Percentiles rank a stretch among this genome's conserved stretches.
Conservation (phyloP, 2,797 vertebrate genomes). For the Sebastes steindachneri region DNA sequence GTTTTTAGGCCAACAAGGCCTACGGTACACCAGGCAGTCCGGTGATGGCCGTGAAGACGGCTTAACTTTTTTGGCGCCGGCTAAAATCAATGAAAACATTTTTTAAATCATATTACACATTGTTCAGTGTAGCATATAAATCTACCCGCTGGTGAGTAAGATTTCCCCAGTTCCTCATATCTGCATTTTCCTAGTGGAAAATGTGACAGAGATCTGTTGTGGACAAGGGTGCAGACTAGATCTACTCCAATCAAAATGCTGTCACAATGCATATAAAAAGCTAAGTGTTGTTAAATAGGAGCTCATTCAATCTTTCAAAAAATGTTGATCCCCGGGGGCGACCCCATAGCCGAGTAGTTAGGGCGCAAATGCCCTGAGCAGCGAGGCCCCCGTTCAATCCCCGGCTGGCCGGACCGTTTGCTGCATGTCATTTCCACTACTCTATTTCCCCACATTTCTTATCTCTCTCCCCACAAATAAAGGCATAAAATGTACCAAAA, state of each 20-base stretch:
- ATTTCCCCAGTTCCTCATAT: neutral
- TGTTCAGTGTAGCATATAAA: slow-evolving; percentile 14
- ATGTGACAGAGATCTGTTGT: neutral
- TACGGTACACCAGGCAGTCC: neutral
- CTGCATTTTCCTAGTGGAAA: neutral
- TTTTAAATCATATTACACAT: slow-evolving; percentile 17
- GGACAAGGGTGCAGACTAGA: neutral
- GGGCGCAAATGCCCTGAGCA: no score
- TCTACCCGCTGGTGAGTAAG: no score
- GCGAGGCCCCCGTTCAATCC: no score
- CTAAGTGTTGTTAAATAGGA: neutral
- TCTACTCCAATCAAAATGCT: neutral
- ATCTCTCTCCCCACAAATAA: no score
- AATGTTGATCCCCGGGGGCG: neutral
- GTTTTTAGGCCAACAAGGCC: slow-evolving; percentile 5
- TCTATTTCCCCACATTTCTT: no score
- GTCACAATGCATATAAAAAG: neutral
- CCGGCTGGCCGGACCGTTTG: no score
- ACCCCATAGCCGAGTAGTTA: no score
- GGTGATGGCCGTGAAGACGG: slow-evolving; percentile 2
- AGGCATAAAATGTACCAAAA: no score
- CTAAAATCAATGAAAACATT: slow-evolving; percentile 17
- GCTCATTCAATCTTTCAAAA: neutral
- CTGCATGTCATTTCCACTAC: no score
- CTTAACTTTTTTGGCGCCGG: neutral